These are phyloP conservation scores for Cololabis saira DNA, from an alignment of 2,113 vertebrate genomes.

Conservation along the genomic window DNA sequence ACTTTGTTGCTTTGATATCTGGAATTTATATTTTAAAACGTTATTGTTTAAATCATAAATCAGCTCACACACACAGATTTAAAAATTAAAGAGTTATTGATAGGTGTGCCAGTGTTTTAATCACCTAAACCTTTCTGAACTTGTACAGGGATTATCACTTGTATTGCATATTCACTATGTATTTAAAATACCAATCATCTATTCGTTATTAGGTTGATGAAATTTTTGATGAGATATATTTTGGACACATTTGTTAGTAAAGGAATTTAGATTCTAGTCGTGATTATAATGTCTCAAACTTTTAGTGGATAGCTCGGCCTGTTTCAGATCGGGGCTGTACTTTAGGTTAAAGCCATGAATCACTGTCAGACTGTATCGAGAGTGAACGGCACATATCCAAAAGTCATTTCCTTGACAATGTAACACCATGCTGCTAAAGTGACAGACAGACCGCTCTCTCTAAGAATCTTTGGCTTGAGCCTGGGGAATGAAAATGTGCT, in stretches of 20 bases:
- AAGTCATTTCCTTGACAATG: slow-evolving; percentile 70
- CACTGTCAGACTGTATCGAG: slow-evolving; percentile 62
- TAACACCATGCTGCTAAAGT: slow-evolving; percentile 58
- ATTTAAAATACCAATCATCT: no score
- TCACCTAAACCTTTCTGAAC: background rate
- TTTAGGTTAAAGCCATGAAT: slow-evolving; percentile 47
- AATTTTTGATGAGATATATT: background rate
- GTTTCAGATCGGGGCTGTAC: slow-evolving; percentile 33
- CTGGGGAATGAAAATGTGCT: slow-evolving; percentile 73
- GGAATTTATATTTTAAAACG: no score
- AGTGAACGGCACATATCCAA: slow-evolving; percentile 59
- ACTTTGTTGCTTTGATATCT: no score
- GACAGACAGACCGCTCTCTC: slow-evolving; percentile 64
- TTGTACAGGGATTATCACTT: no score
- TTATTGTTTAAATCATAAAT: no score
- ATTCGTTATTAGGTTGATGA: background rate
- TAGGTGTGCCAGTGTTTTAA: background rate
- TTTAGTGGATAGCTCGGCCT: slow-evolving; percentile 18
- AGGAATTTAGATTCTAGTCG: background rate
- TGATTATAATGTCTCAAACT: no score
- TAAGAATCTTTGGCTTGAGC: slow-evolving; percentile 56
- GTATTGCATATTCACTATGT: no score
- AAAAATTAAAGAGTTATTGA: background rate
- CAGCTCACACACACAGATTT: no score
- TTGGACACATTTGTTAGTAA: slow-evolving; percentile 1